Evolutionary conservation across 35 echinoderm and acorn worm species (phyloP).

Genomic region (Anneissia japonica): DNA sequence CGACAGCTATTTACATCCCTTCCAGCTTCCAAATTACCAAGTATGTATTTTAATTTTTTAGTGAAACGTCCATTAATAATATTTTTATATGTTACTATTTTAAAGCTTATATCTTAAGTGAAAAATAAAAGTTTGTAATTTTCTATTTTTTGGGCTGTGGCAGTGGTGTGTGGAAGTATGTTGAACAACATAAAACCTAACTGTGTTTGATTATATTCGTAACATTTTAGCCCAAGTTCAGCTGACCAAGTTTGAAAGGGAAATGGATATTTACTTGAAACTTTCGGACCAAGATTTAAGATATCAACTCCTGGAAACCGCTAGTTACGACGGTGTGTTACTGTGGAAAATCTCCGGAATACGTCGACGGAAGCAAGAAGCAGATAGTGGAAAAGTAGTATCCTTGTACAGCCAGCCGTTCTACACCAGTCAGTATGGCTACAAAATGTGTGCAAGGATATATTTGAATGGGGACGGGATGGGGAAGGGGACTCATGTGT

Average conservation of each 20-base stretch:
- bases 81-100: too few relatives aligned
- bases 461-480: slow-evolving; percentile 49
- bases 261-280: slow-evolving; percentile 56
- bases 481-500: slow-evolving; percentile 29
- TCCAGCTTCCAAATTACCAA: not conserved
- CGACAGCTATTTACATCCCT: not conserved
- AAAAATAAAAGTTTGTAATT: too few relatives aligned
- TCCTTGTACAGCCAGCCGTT: slow-evolving; percentile 22
- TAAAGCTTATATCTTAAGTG: too few relatives aligned
- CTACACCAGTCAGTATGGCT: slow-evolving; percentile 20
- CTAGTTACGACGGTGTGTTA: not conserved
- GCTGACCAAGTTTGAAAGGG: slow-evolving; percentile 44
- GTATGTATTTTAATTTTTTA: too few relatives aligned
- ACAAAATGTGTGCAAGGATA: slow-evolving; percentile 51
- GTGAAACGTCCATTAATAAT: too few relatives aligned
- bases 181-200: too few relatives aligned
- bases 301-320: not conserved
- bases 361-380: not conserved
- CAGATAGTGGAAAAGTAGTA: not conserved
- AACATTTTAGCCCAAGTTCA: not conserved
- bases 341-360: not conserved
- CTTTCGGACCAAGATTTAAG: not conserved
- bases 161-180: too few relatives aligned
- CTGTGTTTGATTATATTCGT: too few relatives aligned
- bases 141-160: too few relatives aligned